Percentiles rank a stretch among this genome's conserved stretches.
Evolutionary conservation across 2,797 vertebrate genomes (phyloP).

Genomic region (Peromyscus melanophrys): DNA sequence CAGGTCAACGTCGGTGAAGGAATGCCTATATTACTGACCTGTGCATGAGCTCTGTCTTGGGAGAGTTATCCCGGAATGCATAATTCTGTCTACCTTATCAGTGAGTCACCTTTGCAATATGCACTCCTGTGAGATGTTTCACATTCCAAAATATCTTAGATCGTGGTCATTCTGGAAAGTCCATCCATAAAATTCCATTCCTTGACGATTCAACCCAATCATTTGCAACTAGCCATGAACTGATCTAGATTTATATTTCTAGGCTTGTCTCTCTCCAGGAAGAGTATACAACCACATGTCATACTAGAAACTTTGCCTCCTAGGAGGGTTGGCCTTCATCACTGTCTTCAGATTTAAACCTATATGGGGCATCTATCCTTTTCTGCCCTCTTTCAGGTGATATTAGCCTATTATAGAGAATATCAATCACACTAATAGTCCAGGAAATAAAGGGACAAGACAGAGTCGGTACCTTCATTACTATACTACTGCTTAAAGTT

Average conservation of each 20-base stretch:
- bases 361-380: background rate
- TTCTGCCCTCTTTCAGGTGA: background rate
- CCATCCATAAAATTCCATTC: background rate
- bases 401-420: background rate
- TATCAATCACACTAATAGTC: background rate
- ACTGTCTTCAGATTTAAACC: background rate
- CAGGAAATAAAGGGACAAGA: background rate
- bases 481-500: background rate
- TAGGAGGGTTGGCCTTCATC: background rate
- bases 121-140: background rate
- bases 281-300: background rate
- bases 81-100: background rate
- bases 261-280: background rate
- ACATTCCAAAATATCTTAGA: background rate
- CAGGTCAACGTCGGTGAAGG: background rate
- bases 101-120: background rate
- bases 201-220: background rate
- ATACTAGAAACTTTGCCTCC: background rate
- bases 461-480: background rate
- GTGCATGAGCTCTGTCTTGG: background rate
- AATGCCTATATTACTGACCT: background rate
- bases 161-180: background rate
- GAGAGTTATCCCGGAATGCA: background rate
- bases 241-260: conserved; percentile 12
- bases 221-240: background rate